Conservation (phyloP, 1,140 invertebrate genomes). For the Meloidogyne floridensis region DNA sequence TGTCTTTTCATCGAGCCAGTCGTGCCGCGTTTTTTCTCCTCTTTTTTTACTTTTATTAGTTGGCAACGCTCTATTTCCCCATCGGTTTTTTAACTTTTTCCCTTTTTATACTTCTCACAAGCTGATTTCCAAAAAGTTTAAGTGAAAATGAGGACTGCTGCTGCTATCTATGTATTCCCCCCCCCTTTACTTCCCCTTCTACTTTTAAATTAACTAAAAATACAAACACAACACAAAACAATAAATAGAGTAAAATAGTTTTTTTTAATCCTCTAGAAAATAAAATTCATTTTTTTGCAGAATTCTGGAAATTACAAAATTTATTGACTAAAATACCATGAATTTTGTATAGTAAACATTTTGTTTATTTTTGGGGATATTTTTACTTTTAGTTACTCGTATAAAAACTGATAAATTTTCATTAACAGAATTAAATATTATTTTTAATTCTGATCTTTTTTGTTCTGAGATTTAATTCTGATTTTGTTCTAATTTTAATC, state of each 20-base stretch:
- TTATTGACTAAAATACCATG: no score
- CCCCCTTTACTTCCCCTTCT: background rate
- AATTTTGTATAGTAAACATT: no score
- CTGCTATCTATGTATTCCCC: background rate
- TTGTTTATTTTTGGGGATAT: no score
- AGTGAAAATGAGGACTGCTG: background rate
- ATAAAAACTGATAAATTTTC: no score
- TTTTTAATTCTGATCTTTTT: no score
- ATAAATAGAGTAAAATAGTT: background rate
- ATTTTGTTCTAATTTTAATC: no score
- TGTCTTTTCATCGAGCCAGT: background rate
- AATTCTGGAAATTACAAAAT: background rate
- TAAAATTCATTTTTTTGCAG: background rate
- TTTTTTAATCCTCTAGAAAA: background rate
- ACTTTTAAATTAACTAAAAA: background rate
- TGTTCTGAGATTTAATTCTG: no score
- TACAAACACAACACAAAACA: background rate
- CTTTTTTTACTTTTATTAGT: constrained; percentile 6
- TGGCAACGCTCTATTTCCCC: background rate
- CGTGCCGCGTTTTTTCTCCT: background rate
- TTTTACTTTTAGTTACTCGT: no score
- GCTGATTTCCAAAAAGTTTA: constrained; percentile 5
- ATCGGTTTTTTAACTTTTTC: background rate
- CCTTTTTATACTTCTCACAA: constrained; percentile 1
- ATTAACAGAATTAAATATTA: no score